Evolutionary conservation across 2,888 invertebrate genomes (phyloP).

Genomic region (Lathronympha strigana): DNA sequence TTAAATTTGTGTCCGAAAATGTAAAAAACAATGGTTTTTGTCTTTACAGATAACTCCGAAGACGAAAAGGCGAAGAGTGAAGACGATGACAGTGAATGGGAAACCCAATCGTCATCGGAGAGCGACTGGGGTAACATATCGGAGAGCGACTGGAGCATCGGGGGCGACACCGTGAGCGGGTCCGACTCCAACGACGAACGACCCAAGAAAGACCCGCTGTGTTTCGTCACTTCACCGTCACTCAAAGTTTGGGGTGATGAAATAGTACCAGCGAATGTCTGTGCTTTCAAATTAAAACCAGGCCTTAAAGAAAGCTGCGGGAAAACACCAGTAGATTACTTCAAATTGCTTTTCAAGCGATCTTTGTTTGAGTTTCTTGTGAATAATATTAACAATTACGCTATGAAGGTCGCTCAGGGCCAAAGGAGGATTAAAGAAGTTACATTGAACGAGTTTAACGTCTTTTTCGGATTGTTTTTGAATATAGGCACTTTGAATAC

Average conservation of each 20-base stretch:
- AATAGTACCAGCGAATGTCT: not conserved
- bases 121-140: not conserved
- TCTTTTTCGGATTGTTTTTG: constrained; percentile 3
- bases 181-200: not conserved
- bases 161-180: not conserved
- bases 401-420: not conserved
- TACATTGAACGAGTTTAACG: constrained; percentile 1
- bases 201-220: not conserved
- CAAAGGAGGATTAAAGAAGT: not conserved
- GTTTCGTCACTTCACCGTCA: not conserved
- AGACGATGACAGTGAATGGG: not conserved
- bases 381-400: constrained; percentile 8
- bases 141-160: not conserved
- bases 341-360: not conserved
- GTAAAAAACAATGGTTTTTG: not conserved
- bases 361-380: constrained; percentile 1
- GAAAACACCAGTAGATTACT: not conserved
- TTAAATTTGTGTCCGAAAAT: too few relatives aligned
- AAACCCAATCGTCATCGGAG: not conserved
- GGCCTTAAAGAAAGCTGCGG: constrained; percentile 2
- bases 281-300: not conserved
- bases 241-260: not conserved
- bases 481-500: not conserved
- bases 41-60: not conserved
- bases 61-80: not conserved